phyloP scores from a whole-genome alignment of 2,888 invertebrate species.

The Lobophora halterata region DNA sequence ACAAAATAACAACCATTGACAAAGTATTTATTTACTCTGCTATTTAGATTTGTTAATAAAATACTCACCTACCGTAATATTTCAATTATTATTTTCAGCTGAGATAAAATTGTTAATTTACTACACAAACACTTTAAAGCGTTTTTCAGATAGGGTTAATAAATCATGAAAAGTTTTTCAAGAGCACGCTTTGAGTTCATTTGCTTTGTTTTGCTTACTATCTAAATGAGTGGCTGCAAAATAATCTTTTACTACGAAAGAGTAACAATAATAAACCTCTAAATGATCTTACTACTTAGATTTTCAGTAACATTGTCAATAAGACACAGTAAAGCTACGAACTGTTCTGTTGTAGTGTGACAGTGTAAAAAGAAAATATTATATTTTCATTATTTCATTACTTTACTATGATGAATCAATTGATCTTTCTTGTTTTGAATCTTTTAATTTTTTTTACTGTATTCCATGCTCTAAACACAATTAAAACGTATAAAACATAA shows the following conservation, averaged over 20 bases:
- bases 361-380: too few relatives aligned
- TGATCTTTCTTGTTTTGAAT: too few relatives aligned
- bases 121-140: conserved; percentile 11
- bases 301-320: neutral
- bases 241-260: conserved; percentile 35
- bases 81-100: neutral
- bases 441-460: too few relatives aligned
- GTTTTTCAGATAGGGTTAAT: conserved; percentile 30
- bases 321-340: too few relatives aligned
- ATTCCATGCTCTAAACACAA: too few relatives aligned
- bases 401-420: too few relatives aligned
- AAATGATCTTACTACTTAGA: neutral
- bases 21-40: neutral
- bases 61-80: conserved; percentile 5
- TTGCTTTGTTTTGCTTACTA: conserved; percentile 41
- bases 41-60: neutral
- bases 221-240: conserved; percentile 37
- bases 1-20: too few relatives aligned
- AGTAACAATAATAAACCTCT: conserved; percentile 17
- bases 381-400: too few relatives aligned
- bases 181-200: conserved; percentile 28
- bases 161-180: conserved; percentile 33
- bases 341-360: too few relatives aligned
- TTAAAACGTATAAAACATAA: too few relatives aligned
- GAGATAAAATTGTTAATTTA: conserved; percentile 14